Conservation (phyloP, 92 coral and sea anemone species). For the Bergia puertoricense region DNA sequence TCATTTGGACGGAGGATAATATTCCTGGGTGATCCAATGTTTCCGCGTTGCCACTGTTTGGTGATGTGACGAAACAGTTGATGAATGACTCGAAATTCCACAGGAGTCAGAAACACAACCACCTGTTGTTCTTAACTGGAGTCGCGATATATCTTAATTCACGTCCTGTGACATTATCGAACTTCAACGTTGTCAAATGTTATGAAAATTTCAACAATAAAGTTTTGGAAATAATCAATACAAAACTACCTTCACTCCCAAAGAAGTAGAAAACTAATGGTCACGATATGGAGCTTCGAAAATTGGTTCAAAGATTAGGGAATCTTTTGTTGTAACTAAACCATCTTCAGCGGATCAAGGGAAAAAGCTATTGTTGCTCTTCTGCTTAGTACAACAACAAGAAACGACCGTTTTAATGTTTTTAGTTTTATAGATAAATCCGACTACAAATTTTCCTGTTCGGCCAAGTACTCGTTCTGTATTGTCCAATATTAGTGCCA, state of each 20-base stretch:
- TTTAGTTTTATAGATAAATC: background rate
- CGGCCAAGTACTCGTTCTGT: background rate
- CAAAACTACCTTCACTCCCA: background rate
- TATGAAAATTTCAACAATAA: background rate
- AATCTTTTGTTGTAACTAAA: background rate
- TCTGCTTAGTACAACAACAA: background rate
- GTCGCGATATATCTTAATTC: background rate
- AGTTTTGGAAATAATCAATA: background rate
- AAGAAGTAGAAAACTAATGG: background rate
- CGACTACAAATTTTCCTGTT: background rate
- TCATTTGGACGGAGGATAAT: background rate
- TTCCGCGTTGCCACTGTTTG: slow-evolving; percentile 13
- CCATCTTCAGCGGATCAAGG: background rate
- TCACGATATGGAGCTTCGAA: no score
- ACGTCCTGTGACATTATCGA: background rate
- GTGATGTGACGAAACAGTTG: slow-evolving; percentile 43
- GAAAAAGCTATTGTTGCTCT: no score
- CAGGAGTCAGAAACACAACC: slow-evolving; percentile 37
- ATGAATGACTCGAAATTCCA: slow-evolving; percentile 43
- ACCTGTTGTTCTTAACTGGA: background rate
- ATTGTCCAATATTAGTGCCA: background rate
- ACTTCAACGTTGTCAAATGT: background rate
- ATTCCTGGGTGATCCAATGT: background rate
- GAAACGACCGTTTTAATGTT: background rate
- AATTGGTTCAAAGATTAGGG: background rate